Evolutionary conservation across 2,888 invertebrate species (phyloP), one percentile per base, ranked within the genome.

Genomic region (Apamea sordens): DNA sequence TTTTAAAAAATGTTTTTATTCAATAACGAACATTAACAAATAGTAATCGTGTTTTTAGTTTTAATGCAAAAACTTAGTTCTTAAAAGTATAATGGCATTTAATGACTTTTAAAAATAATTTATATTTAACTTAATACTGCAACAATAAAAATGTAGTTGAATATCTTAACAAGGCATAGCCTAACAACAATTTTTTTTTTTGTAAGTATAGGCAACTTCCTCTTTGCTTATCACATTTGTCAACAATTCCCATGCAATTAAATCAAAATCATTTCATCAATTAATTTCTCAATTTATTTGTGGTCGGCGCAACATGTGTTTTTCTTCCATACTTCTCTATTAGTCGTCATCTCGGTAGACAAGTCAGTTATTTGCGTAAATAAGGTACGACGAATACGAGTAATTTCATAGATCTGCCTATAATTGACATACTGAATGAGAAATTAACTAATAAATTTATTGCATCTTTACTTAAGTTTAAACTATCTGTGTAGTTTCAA

Each of bases 1-100:
- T 24, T 10, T n/a, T 32, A 61, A 61, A n/a, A 4, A n/a, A 5
- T 47, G 1, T 2, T 32, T 73, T 68, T 68, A 73, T 73, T 68
- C 36, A 47, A 68, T 68, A 68, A 73, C 68, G 47, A 44, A n/a
- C 4, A n/a, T 47, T 67, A 32, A 67, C 44, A 73, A 64, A 32
- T n/a, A 24, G 65, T 21, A 24, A 28, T 21, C 28, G n/a, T 41
- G n/a, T 5, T 28, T n/a, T 72, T 41, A 61, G 2, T 11, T 72
- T 41, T 28, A 67, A 41, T 41, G n/a, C 8, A 67, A 41, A n/a
- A 67, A 53, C 24, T 53, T 32, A 15, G 8, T 53, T 50, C 8
- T 15, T 53, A 24, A 24, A 8, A 50, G 28, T 7, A 47, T 21
- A 21, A 21, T 21, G 13, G 11, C 21, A 28, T 47, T 21, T 11